These are phyloP conservation scores for Solea solea DNA, from an alignment of 2,113 vertebrate genomes.

Conservation along the genomic window DNA sequence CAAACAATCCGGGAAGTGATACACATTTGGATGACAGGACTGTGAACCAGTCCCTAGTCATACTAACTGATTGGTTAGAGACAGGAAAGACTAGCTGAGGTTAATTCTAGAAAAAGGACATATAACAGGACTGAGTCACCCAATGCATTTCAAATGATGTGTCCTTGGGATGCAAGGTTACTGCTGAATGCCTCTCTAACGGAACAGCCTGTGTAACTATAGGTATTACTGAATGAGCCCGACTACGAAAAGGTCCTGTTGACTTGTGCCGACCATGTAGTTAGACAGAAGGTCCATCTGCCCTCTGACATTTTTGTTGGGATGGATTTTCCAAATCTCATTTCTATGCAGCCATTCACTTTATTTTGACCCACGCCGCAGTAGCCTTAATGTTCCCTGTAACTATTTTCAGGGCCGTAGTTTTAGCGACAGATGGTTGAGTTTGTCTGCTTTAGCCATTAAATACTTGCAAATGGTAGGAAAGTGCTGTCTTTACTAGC, in stretches of 20 bases:
- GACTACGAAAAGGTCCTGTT: slow-evolving; percentile 50
- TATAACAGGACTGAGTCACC: slow-evolving; percentile 67
- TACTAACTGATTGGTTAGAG: slow-evolving; percentile 62
- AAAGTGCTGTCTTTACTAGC: not conserved
- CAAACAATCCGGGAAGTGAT: slow-evolving; percentile 11
- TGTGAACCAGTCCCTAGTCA: slow-evolving; percentile 63
- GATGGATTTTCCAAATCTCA: slow-evolving; percentile 32
- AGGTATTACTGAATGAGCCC: slow-evolving; percentile 45
- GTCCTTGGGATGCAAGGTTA: slow-evolving; percentile 80
- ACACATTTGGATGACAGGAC: slow-evolving; percentile 45
- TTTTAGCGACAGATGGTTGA: slow-evolving; percentile 13
- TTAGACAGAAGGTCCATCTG: slow-evolving; percentile 31
- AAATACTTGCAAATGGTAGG: not conserved
- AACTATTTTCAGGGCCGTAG: slow-evolving; percentile 2
- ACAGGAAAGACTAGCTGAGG: slow-evolving; percentile 70
- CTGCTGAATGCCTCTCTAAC: slow-evolving; percentile 43
- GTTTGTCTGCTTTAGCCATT: slow-evolving; percentile 9
- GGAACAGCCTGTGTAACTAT: slow-evolving; percentile 45
- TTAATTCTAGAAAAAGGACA: slow-evolving; percentile 73
- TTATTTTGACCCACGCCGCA: slow-evolving; percentile 3
- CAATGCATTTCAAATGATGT: slow-evolving; percentile 83
- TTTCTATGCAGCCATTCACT: slow-evolving; percentile 34
- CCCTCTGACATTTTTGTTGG: slow-evolving; percentile 32
- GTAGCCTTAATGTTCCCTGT: slow-evolving; percentile 8
- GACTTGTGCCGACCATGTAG: slow-evolving; percentile 43